Conservation (phyloP, 2,113 vertebrate genomes). For the Mystacornis crossleyi region DNA sequence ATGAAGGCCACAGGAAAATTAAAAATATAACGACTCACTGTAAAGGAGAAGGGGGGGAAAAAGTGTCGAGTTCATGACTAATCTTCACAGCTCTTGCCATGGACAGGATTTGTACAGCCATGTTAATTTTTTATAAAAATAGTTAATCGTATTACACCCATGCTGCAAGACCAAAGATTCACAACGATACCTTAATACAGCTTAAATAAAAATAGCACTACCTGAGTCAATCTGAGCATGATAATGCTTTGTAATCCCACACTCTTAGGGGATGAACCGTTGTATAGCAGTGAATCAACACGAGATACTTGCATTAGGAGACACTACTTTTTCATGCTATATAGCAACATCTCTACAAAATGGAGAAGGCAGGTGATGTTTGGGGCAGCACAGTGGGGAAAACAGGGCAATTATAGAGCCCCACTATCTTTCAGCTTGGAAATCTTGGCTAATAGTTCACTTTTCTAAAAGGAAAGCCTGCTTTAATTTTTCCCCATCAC, state of each 20-base stretch:
- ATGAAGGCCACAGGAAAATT: not conserved
- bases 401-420: not conserved
- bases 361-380: not conserved
- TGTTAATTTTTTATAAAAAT: conserved; percentile 72
- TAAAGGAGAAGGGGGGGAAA: not conserved
- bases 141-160: conserved; percentile 74
- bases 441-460: not conserved
- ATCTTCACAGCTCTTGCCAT: conserved; percentile 26
- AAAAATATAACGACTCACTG: not conserved
- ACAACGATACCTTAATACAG: conserved; percentile 76
- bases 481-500: not conserved
- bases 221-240: conserved; percentile 54
- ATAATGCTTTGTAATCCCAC: conserved; percentile 62
- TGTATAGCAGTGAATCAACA: conserved; percentile 48
- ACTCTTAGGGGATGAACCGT: conserved; percentile 38
- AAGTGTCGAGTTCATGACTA: not conserved
- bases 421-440: not conserved
- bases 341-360: not conserved
- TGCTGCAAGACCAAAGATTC: conserved; percentile 59
- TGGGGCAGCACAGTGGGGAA: not conserved
- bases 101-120: conserved; percentile 60
- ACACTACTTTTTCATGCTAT: not conserved
- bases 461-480: not conserved
- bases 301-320: conserved; percentile 10
- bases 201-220: conserved; percentile 68